Evolutionary conservation across 2,113 vertebrate species (phyloP).

Genomic region (Anhinga anhinga): DNA sequence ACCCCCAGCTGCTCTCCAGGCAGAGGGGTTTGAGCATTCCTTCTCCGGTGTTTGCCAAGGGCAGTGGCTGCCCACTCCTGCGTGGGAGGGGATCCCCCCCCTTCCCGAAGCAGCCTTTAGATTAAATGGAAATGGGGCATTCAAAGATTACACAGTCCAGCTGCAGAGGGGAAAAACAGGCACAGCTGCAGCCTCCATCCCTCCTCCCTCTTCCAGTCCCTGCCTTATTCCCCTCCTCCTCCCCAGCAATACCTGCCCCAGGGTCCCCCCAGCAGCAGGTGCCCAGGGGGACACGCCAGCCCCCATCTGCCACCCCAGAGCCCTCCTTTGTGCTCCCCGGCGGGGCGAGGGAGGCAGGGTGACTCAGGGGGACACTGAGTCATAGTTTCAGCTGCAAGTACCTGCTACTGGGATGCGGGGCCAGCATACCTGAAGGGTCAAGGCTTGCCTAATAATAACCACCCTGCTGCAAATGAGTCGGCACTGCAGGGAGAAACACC

Average conservation of each 20-base stretch:
- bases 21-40: not conserved
- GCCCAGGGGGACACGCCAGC: accelerated
- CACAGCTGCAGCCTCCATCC: not conserved
- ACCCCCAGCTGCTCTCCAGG: not conserved
- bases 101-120: not conserved
- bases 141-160: not conserved
- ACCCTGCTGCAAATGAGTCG: not conserved
- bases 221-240: no score
- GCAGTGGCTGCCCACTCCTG: not conserved
- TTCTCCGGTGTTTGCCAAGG: not conserved
- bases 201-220: not conserved
- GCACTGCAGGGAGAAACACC: not conserved
- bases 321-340: not conserved
- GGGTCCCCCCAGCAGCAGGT: not conserved
- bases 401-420: not conserved
- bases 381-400: not conserved
- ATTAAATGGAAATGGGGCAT: conserved; percentile 47
- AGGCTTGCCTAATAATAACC: not conserved
- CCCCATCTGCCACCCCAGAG: not conserved
- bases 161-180: not conserved
- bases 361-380: not conserved
- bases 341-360: not conserved
- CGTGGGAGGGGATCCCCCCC: not conserved
- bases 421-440: conserved; percentile 3
- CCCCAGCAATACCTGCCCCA: not conserved